Evolutionary conservation across 2,888 invertebrate genomes (phyloP).

Genomic region (Dicranocentrus wangi): DNA sequence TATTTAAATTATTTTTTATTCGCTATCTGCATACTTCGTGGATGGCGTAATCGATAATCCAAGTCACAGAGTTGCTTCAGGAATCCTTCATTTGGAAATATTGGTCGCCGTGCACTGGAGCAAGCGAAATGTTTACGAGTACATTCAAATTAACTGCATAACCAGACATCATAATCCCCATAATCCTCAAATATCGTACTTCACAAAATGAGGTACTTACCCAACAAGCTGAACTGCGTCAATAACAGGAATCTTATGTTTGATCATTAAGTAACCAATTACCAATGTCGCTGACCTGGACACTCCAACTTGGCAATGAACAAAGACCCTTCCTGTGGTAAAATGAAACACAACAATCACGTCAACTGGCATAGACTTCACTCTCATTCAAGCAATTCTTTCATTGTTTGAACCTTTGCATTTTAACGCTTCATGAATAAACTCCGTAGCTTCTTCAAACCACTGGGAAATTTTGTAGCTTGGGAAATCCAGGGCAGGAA

Average conservation of each 20-base stretch:
- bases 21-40: too few species aligned
- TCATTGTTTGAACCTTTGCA: slow-evolving; percentile 74
- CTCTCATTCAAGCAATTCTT: too few species aligned
- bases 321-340: slow-evolving; percentile 74
- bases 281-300: slow-evolving; percentile 76
- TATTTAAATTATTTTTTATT: too few species aligned
- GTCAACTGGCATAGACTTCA: too few species aligned
- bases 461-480: slow-evolving; percentile 75
- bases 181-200: background rate
- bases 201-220: slow-evolving; percentile 57
- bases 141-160: slow-evolving; percentile 68
- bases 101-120: slow-evolving; percentile 75
- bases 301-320: slow-evolving; percentile 75
- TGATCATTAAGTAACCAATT: slow-evolving; percentile 75
- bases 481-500: slow-evolving; percentile 76
- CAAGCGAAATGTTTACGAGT: too few species aligned
- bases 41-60: slow-evolving; percentile 68
- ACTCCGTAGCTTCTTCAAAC: slow-evolving; percentile 75
- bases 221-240: slow-evolving; percentile 75
- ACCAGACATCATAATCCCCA: background rate
- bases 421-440: slow-evolving; percentile 75
- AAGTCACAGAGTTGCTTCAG: slow-evolving; percentile 73
- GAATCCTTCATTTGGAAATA: slow-evolving; percentile 77
- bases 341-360: too few species aligned
- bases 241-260: slow-evolving; percentile 74